These are phyloP conservation scores for Setipinna tenuifilis DNA, from an alignment of 2,797 vertebrate species.

Conservation along the genomic window DNA sequence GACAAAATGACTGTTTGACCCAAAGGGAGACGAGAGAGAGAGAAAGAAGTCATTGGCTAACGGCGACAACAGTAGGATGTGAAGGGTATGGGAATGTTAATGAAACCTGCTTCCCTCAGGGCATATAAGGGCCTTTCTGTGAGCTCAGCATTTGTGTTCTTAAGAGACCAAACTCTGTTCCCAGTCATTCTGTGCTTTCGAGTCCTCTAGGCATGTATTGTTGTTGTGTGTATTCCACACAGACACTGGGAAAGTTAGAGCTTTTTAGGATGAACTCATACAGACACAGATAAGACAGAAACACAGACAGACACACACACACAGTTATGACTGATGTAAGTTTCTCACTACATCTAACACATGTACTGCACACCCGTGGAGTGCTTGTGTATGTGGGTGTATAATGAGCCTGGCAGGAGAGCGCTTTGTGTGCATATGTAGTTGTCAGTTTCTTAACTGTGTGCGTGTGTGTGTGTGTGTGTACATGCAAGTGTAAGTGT, in stretches of 20 bases:
- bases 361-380: not conserved
- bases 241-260: not conserved
- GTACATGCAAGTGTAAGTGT: not conserved
- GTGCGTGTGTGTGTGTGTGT: not conserved
- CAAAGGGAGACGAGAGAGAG: not conserved
- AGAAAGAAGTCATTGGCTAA: not conserved
- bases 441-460: not conserved
- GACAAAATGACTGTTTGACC: not conserved
- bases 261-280: not conserved
- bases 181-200: not conserved
- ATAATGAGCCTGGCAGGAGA: not conserved
- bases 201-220: not conserved
- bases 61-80: conserved; percentile 36
- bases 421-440: not conserved
- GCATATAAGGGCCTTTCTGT: conserved; percentile 49
- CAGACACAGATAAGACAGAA: not conserved
- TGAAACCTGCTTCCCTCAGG: conserved; percentile 30
- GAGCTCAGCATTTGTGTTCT: conserved; percentile 55
- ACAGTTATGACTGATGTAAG: not conserved
- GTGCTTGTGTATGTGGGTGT: not conserved
- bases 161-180: conserved; percentile 38
- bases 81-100: conserved; percentile 54
- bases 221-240: not conserved
- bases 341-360: not conserved
- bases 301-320: not conserved